A percentile compares a stretch with the other conserved stretches of the same genome.
phyloP scores from a whole-genome alignment of 2,797 vertebrate species.

The Pteropus rufus region DNA sequence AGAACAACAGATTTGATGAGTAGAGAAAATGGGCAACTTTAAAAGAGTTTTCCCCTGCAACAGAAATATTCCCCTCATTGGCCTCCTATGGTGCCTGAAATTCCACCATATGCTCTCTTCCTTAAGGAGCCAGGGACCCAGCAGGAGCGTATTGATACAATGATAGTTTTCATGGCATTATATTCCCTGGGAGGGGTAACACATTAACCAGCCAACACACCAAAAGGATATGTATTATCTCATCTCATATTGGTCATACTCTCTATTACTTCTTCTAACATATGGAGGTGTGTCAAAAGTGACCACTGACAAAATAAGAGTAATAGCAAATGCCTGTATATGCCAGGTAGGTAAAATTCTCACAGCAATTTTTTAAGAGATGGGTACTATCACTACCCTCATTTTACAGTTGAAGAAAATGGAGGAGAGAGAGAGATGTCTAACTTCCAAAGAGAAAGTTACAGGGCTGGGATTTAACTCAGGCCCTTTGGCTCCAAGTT shows the following conservation, averaged over 20 bases:
- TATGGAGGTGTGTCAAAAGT: background rate
- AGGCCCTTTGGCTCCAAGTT: background rate
- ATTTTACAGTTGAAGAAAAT: background rate
- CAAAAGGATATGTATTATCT: background rate
- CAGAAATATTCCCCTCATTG: conserved; percentile 44
- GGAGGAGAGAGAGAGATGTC: background rate
- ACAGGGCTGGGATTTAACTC: background rate
- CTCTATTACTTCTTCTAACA: background rate
- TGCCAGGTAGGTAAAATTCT: background rate
- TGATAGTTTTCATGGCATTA: conserved; percentile 18
- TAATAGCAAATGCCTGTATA: background rate
- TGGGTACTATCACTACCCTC: background rate
- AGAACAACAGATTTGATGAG: background rate
- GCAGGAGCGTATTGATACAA: conserved; percentile 45
- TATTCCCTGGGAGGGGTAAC: conserved; percentile 2
- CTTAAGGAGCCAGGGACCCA: conserved; percentile 22
- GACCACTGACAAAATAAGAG: background rate
- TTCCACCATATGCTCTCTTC: conserved; percentile 52
- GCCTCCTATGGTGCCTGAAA: conserved; percentile 53
- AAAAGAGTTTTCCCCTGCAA: conserved; percentile 25
- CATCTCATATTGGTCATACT: background rate
- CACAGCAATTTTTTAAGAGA: background rate
- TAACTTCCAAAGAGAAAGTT: background rate
- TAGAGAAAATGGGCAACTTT: conserved; percentile 24
- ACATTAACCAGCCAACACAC: conserved; percentile 28